phyloP scores from a whole-genome alignment of 2,797 vertebrate genomes.

The Lagodon rhomboides region DNA sequence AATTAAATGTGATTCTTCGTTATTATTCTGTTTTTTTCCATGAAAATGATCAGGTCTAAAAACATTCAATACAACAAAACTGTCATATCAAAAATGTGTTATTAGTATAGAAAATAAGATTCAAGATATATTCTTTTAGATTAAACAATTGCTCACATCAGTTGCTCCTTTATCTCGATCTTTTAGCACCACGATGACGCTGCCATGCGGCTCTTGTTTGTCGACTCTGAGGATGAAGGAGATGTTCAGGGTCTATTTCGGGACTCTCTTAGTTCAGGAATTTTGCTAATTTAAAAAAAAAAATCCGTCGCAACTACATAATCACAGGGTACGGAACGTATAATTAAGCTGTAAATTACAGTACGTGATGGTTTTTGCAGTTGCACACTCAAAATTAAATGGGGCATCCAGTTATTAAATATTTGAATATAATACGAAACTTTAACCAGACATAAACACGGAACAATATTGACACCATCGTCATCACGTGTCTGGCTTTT shows the following conservation, averaged over 20 bases:
- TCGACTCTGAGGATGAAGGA: background rate
- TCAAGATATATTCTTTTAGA: no score
- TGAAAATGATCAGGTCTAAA: no score
- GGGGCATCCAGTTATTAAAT: constrained; percentile 2
- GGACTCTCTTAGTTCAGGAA: background rate
- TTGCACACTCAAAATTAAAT: background rate
- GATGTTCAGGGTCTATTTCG: background rate
- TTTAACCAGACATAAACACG: background rate
- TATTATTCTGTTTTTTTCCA: no score
- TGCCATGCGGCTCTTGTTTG: background rate
- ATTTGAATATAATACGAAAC: no score
- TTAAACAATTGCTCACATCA: no score
- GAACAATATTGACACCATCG: background rate
- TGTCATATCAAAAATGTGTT: no score
- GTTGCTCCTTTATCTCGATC: no score
- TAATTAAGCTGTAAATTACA: constrained; percentile 31
- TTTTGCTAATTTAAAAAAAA: no score
- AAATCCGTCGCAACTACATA: background rate
- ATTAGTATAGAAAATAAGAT: no score
- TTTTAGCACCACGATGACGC: no score
- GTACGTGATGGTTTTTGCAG: background rate
- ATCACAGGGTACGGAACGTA: constrained; percentile 22
- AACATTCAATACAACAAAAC: no score
- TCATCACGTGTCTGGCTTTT: background rate
- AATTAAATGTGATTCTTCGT: no score